phyloP scores from a whole-genome alignment of 1,140 invertebrate genomes.

The Tetramorium alpestre region DNA sequence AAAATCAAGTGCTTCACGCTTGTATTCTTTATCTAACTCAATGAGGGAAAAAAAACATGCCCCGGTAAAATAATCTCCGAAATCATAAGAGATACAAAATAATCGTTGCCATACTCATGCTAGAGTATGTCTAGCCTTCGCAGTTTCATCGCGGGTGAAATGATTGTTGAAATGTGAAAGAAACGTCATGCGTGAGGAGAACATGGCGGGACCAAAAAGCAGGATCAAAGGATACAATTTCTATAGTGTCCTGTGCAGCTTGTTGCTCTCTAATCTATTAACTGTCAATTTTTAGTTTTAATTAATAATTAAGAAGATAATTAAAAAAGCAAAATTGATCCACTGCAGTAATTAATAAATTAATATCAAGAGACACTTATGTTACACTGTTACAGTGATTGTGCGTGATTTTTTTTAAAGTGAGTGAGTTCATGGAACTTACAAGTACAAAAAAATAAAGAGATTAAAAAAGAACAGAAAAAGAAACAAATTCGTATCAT shows the following conservation, averaged over 20 bases:
- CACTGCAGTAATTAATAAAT: neutral
- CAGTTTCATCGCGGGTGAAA: conserved; percentile 25
- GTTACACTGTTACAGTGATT: neutral
- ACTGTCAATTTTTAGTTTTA: neutral
- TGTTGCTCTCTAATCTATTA: conserved; percentile 74
- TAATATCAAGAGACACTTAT: neutral
- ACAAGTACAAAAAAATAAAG: neutral
- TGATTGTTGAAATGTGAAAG: conserved; percentile 63
- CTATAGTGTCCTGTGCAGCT: conserved; percentile 71
- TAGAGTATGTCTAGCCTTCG: neutral
- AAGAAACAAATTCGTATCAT: neutral
- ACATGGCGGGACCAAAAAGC: conserved; percentile 74
- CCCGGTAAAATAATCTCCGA: neutral
- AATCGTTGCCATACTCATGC: neutral
- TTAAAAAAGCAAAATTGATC: neutral
- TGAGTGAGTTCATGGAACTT: neutral
- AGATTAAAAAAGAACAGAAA: neutral
- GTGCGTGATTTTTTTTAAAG: neutral
- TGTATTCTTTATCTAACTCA: neutral
- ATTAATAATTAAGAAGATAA: conserved; percentile 5
- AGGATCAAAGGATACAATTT: conserved; percentile 70
- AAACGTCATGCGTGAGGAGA: conserved; percentile 73
- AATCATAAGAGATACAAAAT: neutral
- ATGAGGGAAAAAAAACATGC: neutral
- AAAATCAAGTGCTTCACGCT: neutral